These are phyloP conservation scores for Morinoia aosen DNA, from an alignment of 2,888 invertebrate species.

Conservation along the genomic window DNA sequence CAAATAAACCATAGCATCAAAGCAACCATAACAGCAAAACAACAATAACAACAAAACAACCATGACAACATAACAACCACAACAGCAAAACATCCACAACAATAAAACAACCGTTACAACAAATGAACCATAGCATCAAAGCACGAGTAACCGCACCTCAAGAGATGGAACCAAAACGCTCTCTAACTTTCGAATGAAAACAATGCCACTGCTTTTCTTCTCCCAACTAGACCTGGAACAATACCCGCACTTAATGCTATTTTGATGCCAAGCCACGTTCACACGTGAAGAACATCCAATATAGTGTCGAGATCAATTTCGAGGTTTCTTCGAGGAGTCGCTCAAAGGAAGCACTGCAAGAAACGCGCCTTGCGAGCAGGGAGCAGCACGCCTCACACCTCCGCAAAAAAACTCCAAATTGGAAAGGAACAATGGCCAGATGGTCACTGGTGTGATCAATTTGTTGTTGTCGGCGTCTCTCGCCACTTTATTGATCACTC, in stretches of 20 bases:
- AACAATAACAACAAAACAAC: too few relatives aligned
- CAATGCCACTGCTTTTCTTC: neutral
- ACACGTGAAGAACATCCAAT: neutral
- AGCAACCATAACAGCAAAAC: too few relatives aligned
- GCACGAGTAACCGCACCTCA: neutral
- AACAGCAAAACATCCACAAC: too few relatives aligned
- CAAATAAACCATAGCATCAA: too few relatives aligned
- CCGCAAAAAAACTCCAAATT: neutral
- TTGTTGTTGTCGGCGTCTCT: conserved; percentile 37
- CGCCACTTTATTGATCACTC: conserved; percentile 29
- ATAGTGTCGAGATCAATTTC: neutral
- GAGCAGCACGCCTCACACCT: neutral
- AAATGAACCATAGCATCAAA: neutral
- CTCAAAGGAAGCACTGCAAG: neutral
- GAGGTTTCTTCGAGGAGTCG: neutral
- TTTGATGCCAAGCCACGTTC: neutral
- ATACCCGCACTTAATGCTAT: neutral
- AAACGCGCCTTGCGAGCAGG: neutral
- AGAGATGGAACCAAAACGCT: neutral
- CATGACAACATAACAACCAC: too few relatives aligned
- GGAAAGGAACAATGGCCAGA: conserved; percentile 20
- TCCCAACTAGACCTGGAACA: neutral
- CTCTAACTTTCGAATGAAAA: neutral
- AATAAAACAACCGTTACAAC: too few relatives aligned
- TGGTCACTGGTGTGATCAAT: conserved; percentile 19